Evolutionary conservation across 2,113 vertebrate species (phyloP).

Genomic region (Nerophis ophidion): DNA sequence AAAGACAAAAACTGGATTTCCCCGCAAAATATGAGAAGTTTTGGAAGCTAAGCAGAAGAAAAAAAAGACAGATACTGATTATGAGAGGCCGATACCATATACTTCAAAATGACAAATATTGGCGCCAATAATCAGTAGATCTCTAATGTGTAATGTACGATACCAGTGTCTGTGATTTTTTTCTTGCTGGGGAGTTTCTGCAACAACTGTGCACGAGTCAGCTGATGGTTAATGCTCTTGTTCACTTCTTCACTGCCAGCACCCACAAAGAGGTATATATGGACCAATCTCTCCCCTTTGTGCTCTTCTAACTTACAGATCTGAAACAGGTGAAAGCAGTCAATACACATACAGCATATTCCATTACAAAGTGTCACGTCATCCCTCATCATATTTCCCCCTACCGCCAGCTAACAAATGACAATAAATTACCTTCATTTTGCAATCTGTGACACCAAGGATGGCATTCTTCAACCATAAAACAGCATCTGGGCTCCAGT

Average conservation of each 20-base stretch:
- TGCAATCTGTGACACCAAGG: slow-evolving; percentile 73
- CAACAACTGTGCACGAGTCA: slow-evolving; percentile 76
- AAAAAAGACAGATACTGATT: too few relatives aligned
- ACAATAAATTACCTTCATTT: slow-evolving; percentile 77
- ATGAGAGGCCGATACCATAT: too few relatives aligned
- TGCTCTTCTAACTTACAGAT: slow-evolving; percentile 74
- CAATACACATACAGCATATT: too few relatives aligned
- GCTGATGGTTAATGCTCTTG: slow-evolving; percentile 79
- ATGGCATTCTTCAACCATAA: slow-evolving; percentile 79
- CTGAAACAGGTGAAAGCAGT: slow-evolving; percentile 52
- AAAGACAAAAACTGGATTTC: too few relatives aligned
- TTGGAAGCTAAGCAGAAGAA: too few relatives aligned
- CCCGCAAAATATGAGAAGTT: too few relatives aligned
- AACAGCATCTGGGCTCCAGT: slow-evolving; percentile 83
- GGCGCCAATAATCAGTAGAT: too few relatives aligned
- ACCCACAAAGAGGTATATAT: slow-evolving; percentile 80
- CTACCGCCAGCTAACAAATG: background rate
- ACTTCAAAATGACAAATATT: too few relatives aligned
- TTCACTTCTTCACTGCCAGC: slow-evolving; percentile 67
- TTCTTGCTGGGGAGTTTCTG: slow-evolving; percentile 19
- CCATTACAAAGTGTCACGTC: background rate
- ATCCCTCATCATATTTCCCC: too few relatives aligned
- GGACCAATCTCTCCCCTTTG: slow-evolving; percentile 63
- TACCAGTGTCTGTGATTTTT: background rate
- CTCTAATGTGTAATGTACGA: too few relatives aligned